Evolutionary conservation across 2,113 vertebrate species (phyloP), one percentile per base, ranked within the genome.

Genomic region (Helogale parvula): DNA sequence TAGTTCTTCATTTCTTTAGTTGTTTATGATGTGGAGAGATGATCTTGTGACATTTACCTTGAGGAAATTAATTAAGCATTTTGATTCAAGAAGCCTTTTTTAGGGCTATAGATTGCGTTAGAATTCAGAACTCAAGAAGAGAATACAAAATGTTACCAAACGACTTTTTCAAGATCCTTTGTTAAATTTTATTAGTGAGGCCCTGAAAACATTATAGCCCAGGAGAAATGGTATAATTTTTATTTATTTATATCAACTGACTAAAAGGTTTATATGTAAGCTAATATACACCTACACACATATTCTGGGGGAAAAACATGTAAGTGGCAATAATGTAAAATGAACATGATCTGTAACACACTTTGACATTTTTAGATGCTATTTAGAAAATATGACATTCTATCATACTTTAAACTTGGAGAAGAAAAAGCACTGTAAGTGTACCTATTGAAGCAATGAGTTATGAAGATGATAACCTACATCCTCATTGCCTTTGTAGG

Each of bases 311-410:
- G 5, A 3, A 45, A 94, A 66, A 25, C 2, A 84, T 54, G 4
- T 25, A 92, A 71, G 33, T 79, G 35, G 35, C 33, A 29, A 79
- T 84, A 93, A 92, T 66, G 88, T 68, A 94, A 79, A 96, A 90
- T 69, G 38, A 96, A 72, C 52, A 52, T 74, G 23, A 41, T 47
- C 81, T 90, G 21, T 80, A 94, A 94, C 31, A 79, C 11, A 88
- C 8, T 90, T 90, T 85, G 76, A 88, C 6, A 31, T 84, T 90
- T 76, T 88, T 96, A 91, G n/a, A 96, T 91, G n/a, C 15, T 65
- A 69, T 84, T 96, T 47, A 96, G 82, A 96, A 96, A 93, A 95
- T 74, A 91, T 63, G 71, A 80, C 69, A 93, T 79, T 94, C 90
- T 74, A 27, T 13, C 68, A 12, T 33, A 92, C 38, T 63, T 95